Evolutionary conservation across 2,888 invertebrate genomes (phyloP), one percentile per base, ranked within the genome.

Genomic region (Cybosia mesomella): DNA sequence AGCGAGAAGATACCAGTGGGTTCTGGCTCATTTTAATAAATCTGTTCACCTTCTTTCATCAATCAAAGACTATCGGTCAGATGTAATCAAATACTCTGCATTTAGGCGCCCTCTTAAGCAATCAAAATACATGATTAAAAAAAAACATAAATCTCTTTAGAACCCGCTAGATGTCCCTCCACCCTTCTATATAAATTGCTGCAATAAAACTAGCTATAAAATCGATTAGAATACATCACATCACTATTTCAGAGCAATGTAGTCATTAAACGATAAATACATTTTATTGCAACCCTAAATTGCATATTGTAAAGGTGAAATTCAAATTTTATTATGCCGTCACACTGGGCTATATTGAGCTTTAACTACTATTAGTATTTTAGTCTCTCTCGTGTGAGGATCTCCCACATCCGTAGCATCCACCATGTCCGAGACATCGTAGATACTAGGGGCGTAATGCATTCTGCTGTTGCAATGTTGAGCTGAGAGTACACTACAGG

Each of bases 221-320:
- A 74, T 72, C 81, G 79, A 84, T 85, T 85, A 85, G 78, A 70
- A 72, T 70, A 77, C 75, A 83, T 83, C 76, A 78, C 75, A 74
- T 64, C 77, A 76, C 77, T 79, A 80, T 72, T 32, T 64, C 53
- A 67, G 71, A 70, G 74, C 76, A 74, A 73, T 86, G 82, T 81
- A 85, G 83, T 85, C 83, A 86, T 84, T 81, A 86, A 81, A 83
- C 76, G 72, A 84, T 87, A 87, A 85, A 87, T 84, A 81, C 81
- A 84, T 83, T 84, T 84, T 83, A 85, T 79, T 74, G 82, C 75
- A 53, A 74, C 75, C 77, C 81, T 81, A 69, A 67, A 70, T n/a
- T 74, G 71, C 61, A 71, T 60, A 74, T 67, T 74, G 76, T 77
- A 69, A 76, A 76, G 71, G 34, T 65, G 49, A 49, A 81, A 80